Percentiles rank a stretch among this genome's conserved stretches.
These are phyloP conservation scores for Arenaria interpres DNA, from an alignment of 2,113 vertebrate species.

Conservation along the genomic window DNA sequence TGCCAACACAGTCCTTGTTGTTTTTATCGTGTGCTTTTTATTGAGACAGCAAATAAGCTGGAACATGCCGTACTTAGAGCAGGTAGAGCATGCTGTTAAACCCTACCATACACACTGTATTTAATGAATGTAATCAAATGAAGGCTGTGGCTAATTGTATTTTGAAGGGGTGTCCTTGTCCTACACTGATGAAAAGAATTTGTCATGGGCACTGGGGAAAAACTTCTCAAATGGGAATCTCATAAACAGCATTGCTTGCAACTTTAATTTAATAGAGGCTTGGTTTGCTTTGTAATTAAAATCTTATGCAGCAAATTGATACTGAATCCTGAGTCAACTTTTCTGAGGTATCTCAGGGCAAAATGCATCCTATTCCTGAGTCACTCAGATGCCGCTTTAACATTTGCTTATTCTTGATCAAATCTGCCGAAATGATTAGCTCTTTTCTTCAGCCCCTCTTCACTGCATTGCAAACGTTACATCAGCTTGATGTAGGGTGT, in stretches of 20 bases:
- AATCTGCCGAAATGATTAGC: background rate
- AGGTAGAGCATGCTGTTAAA: slow-evolving; percentile 53
- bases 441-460: background rate
- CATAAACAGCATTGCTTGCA: slow-evolving; percentile 47
- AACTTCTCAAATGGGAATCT: slow-evolving; percentile 51
- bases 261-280: slow-evolving; percentile 61
- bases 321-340: slow-evolving; percentile 33
- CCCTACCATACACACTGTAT: slow-evolving; percentile 18
- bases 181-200: slow-evolving; percentile 60
- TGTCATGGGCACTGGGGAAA: slow-evolving; percentile 42
- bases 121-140: slow-evolving; percentile 62
- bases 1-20: slow-evolving; percentile 21
- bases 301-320: slow-evolving; percentile 40
- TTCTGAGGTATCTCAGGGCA: background rate
- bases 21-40: slow-evolving; percentile 42
- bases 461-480: background rate
- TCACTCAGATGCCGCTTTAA: background rate
- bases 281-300: slow-evolving; percentile 63
- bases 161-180: slow-evolving; percentile 61
- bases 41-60: slow-evolving; percentile 59
- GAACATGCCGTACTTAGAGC: slow-evolving; percentile 49
- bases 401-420: background rate
- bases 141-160: slow-evolving; percentile 58
- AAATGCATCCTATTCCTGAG: background rate
- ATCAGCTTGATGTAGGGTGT: background rate